Conservation (phyloP, 2,888 invertebrate species). For the Orchestes rusci region DNA sequence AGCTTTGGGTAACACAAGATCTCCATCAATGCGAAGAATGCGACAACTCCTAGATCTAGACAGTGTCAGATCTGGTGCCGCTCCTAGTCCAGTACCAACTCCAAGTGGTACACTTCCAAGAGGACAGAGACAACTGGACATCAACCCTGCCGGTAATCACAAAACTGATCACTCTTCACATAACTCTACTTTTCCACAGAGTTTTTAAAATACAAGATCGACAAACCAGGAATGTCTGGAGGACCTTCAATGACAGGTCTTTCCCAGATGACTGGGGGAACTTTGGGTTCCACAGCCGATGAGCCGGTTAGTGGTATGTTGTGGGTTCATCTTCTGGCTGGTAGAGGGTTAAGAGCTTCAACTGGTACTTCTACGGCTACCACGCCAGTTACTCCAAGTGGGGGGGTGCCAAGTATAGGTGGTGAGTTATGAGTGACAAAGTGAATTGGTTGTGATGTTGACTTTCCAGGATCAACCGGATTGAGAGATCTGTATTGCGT, state of each 20-base stretch:
- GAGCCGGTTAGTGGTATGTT: slow-evolving; percentile 74
- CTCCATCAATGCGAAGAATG: slow-evolving; percentile 74
- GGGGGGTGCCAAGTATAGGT: slow-evolving; percentile 43
- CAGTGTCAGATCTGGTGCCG: slow-evolving; percentile 45
- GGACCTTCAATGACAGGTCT: slow-evolving; percentile 44
- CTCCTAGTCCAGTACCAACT: slow-evolving; percentile 68
- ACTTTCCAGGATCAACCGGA: slow-evolving; percentile 45
- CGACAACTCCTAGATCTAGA: slow-evolving; percentile 72
- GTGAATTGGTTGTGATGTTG: background rate
- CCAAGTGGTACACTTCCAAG: slow-evolving; percentile 71
- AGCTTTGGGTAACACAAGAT: slow-evolving; percentile 47
- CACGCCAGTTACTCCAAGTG: slow-evolving; percentile 57
- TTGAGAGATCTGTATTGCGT: slow-evolving; percentile 93
- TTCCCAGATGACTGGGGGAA: slow-evolving; percentile 41
- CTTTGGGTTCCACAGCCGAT: slow-evolving; percentile 45
- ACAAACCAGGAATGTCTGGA: slow-evolving; percentile 55
- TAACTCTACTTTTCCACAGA: slow-evolving; percentile 53
- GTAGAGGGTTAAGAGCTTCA: slow-evolving; percentile 74
- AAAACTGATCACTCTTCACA: too few relatives aligned
- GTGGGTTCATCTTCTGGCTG: slow-evolving; percentile 84
- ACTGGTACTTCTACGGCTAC: slow-evolving; percentile 66
- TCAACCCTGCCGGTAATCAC: slow-evolving; percentile 82
- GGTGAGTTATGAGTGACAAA: slow-evolving; percentile 26
- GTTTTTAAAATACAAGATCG: slow-evolving; percentile 86
- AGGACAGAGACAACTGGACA: slow-evolving; percentile 70